Conservation (phyloP, 2,797 vertebrate genomes). For the Loris lydekkerianus region DNA sequence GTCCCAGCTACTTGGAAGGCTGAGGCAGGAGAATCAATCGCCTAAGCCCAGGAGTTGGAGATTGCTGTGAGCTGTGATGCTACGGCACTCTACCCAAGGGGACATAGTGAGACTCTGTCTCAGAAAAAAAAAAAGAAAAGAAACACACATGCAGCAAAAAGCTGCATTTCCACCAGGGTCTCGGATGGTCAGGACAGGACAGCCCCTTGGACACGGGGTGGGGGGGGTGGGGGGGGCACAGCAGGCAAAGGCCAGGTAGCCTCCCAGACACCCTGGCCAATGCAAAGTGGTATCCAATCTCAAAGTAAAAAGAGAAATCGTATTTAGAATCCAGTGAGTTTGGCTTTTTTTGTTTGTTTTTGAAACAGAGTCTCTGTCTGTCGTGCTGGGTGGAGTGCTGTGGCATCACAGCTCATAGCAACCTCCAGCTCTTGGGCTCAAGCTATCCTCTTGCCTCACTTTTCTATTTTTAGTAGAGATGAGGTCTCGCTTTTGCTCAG, state of each 20-base stretch:
- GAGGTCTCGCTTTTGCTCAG: too few relatives aligned
- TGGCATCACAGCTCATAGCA: not conserved
- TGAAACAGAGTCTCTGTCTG: too few relatives aligned
- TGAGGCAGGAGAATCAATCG: too few relatives aligned
- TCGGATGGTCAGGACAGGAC: constrained; percentile 62
- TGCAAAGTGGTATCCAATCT: constrained; percentile 83
- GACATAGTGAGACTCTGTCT: too few relatives aligned
- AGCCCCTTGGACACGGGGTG: constrained; percentile 53
- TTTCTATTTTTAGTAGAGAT: not conserved
- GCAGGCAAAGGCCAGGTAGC: constrained; percentile 16
- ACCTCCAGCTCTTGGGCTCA: not conserved
- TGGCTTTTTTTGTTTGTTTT: constrained; percentile 62
- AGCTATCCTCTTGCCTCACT: not conserved
- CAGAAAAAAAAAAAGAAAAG: too few relatives aligned
- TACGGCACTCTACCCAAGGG: too few relatives aligned
- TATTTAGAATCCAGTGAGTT: constrained; percentile 70
- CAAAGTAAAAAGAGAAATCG: constrained; percentile 72
- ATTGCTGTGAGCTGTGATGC: too few relatives aligned
- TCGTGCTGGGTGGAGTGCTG: not conserved
- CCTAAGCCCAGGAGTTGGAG: too few relatives aligned
- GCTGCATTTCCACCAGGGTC: constrained; percentile 82
- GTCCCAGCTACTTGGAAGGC: too few relatives aligned
- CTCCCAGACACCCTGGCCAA: constrained; percentile 60
- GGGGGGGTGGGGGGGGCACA: constrained; percentile 51
- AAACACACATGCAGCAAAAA: constrained; percentile 77